Evolutionary conservation across 2,888 invertebrate species (phyloP), one percentile per base, ranked within the genome.

Genomic region (Aromia moschata): DNA sequence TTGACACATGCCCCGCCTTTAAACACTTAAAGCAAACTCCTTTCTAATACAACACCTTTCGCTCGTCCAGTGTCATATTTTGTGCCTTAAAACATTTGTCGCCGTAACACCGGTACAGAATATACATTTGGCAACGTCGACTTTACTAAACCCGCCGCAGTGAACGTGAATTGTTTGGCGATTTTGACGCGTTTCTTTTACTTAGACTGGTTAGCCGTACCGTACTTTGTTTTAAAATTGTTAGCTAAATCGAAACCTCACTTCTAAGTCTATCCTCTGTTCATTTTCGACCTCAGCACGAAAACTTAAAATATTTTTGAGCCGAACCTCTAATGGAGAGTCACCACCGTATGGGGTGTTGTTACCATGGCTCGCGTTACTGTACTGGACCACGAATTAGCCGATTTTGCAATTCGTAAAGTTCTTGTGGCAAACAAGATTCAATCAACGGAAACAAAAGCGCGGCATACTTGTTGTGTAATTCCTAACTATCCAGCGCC

Each of bases 361-460:
- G 25, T 9, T 9, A 4, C 25, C 25, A 4, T 25, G 5, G 25
- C 9, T 9, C 5, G 4, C 9, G 9, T 25, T 25, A 25, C 25
- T 25, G 25, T 15, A 53, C 31, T 20, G 17, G 7, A 16, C 2
- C 15, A 56, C 18, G 17, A 41, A 18, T 17, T 11, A n/a, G 47
- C 4, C 16, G 62, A 55, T 16, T 25, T 41, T 66, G 66, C 74
- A 3, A 62, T 63, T 36, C 68, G 12, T 31, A 73, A 47, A 68
- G 46, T 1, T 67, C 66, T n/a, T 70, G 63, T 2, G 73, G 73
- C 4, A 74, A 49, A 44, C 65, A 63, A 0, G 70, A 72, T 49
- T 74, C 74, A 14, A 72, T 71, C 3, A 75, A 58, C 1, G 73
- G 75, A 53, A 69, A 74, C 10, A 72, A 40, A 54, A 70, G 71